Evolutionary conservation across 2,113 vertebrate genomes (phyloP).

Genomic region (Semnopithecus entellus): DNA sequence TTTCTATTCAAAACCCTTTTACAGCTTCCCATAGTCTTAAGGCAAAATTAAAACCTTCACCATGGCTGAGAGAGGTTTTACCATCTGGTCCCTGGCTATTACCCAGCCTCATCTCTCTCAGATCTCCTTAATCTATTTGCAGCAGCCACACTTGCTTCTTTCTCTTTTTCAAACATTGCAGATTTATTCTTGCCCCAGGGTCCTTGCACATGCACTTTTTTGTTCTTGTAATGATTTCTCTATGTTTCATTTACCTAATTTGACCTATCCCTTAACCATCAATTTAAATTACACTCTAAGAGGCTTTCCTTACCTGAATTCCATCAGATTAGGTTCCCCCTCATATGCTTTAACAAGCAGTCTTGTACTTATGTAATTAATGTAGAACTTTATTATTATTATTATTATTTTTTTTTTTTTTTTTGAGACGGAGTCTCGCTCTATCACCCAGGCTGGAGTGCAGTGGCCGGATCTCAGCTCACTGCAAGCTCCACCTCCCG

Average conservation of each 20-base stretch:
- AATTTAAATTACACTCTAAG: background rate
- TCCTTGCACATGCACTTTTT: background rate
- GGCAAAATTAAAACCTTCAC: background rate
- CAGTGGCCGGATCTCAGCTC: too few relatives aligned
- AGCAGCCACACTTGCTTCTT: background rate
- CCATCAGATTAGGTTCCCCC: background rate
- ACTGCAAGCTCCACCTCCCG: too few relatives aligned
- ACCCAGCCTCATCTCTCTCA: background rate
- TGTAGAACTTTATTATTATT: background rate
- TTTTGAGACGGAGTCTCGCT: too few relatives aligned
- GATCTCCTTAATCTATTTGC: background rate
- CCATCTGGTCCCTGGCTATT: background rate
- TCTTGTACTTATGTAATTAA: background rate
- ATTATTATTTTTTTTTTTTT: too few relatives aligned
- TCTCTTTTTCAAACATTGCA: background rate
- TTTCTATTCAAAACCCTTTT: background rate
- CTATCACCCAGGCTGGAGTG: too few relatives aligned
- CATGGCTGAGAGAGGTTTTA: background rate
- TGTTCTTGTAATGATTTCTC: background rate
- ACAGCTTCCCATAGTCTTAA: background rate
- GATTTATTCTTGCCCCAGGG: background rate
- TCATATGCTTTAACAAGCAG: background rate
- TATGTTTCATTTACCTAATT: background rate
- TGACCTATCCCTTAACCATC: background rate
- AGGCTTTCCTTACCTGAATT: background rate